Base-by-base conservation (phyloP, 1,140 invertebrate species). In the Tachypleus tridentatus region DNA sequence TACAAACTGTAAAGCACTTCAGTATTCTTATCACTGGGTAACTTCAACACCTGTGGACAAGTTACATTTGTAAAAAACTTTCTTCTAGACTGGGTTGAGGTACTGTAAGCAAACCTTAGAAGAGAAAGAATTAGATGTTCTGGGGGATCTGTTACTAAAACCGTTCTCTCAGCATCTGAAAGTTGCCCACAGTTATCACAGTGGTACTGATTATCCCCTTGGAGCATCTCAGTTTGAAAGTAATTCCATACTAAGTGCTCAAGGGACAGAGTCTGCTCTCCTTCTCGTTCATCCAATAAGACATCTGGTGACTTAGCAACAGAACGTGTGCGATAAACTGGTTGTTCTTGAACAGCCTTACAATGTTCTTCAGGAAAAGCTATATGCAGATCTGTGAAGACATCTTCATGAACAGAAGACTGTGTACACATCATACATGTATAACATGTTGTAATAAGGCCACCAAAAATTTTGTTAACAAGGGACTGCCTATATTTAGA, bases 121-220 rank as follows among this genome's bases (percentile, higher is more conserved):
- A 93, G 74, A 3, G 88, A 89, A 1, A 92, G 75, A 63, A 91
- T 86, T 3, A 93, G 79, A 75, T 88, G 86, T 7, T 82, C 81
- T 0, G 90, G 89, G 1, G 85, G 80, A 52, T 85, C 81, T 0
- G 86, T 80, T 10, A 92, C 83, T 50, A 82, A 80, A 1, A 89
- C 86, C 4, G 82, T 82, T 29, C 88, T 81, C 70, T 87, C 84
- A 0, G 87, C 89, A 72, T 92, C 87, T 50, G 85, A 85, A 3
- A 91, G 77, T 9, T 80, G 81, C 7, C 80, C 81, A 74, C 90
- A 93, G 49, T 83, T 83, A 67, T 85, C 84, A 78, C 90, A 93
- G 65, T 84, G 81, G 74, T 92, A 93, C 70, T 86, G 82, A 74
- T 92, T 91, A 59, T 91, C 87, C 0, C 85, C 89, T n/a, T 80